Evolutionary conservation across 1,140 invertebrate genomes (phyloP), one percentile per base, ranked within the genome.

Genomic region (Ostrea denselamellosa): DNA sequence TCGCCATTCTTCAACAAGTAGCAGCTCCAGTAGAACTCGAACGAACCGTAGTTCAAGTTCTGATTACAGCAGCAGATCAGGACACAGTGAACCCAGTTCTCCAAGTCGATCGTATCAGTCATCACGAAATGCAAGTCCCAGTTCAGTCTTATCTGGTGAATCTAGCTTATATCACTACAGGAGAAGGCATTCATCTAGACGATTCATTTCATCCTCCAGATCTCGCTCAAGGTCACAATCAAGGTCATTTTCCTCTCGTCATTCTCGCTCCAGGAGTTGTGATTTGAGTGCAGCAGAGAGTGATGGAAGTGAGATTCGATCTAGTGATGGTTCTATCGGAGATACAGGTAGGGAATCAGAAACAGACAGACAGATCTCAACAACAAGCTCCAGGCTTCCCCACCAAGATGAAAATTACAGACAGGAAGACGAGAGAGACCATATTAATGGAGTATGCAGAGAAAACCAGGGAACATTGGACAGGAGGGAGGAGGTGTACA

Each of bases 181-280:
- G 68, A 25, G 68, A 25, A 77, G 68, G 10, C 56, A 19, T 19
- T 19, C 56, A 19, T 62, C 56, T 19, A 62, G 56, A n/a, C 56
- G 56, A 7, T 77, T 77, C 10, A 25, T 10, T 77, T 77, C 68
- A 77, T 77, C 68, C 25, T 77, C 68, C 25, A 77, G 68, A 77
- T 77, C 68, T 12, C 68, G 68, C 25, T 77, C 68, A 28, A 77
- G 68, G 10, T 77, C 68, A 12, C 68, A 28, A 28, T 77, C 68
- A 28, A 77, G 68, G 14, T 34, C 68, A 14, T 12, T 77, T 25
- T 77, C 68, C 2, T 14, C 68, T 10, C 12, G 25, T 14, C 12
- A 34, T 77, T 77, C 28, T 34, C 68, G 9, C 28, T 77, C 68
- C 10, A 77, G 68, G 28, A 77, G 68, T 28, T 14, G 25, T 34